Evolutionary conservation across 2,113 vertebrate genomes (phyloP).

Genomic region (Drymodes brunneopygia): DNA sequence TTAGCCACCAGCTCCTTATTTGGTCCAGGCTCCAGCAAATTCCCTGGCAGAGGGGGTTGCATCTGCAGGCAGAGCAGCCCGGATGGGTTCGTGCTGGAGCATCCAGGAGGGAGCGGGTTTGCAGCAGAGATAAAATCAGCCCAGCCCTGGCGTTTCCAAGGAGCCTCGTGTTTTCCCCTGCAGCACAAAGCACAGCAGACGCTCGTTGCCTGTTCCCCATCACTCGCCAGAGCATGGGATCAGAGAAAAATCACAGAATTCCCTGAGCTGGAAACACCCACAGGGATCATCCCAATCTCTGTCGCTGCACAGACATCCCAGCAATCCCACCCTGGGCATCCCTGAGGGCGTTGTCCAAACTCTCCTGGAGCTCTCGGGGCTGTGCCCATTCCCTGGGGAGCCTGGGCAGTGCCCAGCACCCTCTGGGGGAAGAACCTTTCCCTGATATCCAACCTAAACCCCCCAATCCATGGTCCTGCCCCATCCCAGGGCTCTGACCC

Average conservation of each 20-base stretch:
- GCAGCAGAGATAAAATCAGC: neutral
- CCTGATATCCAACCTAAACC: fast-evolving
- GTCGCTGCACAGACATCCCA: neutral
- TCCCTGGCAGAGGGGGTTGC: neutral
- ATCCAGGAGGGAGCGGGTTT: fast-evolving
- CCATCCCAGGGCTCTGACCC: neutral
- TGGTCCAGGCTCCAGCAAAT: neutral
- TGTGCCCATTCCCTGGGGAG: neutral
- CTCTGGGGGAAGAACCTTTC: neutral
- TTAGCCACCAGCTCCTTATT: neutral
- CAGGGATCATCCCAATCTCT: neutral
- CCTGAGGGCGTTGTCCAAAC: fast-evolving
- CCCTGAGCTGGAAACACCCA: neutral
- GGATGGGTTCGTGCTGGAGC: neutral
- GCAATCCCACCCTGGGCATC: neutral
- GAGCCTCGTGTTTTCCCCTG: fast-evolving
- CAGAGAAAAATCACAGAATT: neutral
- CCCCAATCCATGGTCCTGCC: fast-evolving
- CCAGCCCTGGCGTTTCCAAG: neutral
- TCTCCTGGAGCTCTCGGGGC: fast-evolving
- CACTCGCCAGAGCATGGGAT: neutral
- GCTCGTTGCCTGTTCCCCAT: neutral
- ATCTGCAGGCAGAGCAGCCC: neutral
- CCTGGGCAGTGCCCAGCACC: neutral
- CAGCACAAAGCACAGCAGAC: neutral